These are phyloP conservation scores for Morphnarchus princeps DNA, from an alignment of 2,113 vertebrate genomes.

Conservation along the genomic window DNA sequence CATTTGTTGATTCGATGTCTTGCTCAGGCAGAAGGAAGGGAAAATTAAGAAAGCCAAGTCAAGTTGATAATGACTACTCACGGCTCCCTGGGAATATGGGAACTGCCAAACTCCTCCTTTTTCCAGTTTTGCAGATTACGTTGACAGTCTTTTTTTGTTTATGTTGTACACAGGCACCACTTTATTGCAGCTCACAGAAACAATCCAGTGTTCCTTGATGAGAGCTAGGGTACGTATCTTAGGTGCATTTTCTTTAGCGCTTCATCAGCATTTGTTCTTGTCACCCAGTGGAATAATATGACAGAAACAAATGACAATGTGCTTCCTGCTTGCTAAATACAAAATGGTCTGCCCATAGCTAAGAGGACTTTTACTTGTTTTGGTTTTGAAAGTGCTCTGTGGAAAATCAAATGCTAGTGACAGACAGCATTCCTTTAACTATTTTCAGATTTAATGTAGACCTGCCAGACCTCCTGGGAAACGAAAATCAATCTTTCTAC, in stretches of 20 bases:
- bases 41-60: neutral
- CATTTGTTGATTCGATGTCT: neutral
- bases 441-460: neutral
- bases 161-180: neutral
- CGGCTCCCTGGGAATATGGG: neutral
- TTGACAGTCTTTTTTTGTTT: neutral
- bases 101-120: neutral
- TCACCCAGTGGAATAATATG: constrained; percentile 5
- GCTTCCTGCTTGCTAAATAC: constrained; percentile 4
- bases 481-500: neutral
- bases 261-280: neutral
- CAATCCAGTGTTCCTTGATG: neutral
- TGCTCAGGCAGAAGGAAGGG: neutral
- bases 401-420: constrained; percentile 1
- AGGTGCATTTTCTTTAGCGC: neutral
- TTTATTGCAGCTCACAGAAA: neutral
- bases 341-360: neutral
- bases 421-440: neutral
- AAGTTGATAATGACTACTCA: neutral
- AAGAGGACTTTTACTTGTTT: neutral
- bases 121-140: neutral
- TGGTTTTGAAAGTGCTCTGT: neutral
- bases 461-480: neutral
- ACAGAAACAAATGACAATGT: constrained; percentile 11
- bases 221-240: neutral